Evolutionary conservation across 2,797 vertebrate species (phyloP).

Genomic region (Antrozous pallidus): DNA sequence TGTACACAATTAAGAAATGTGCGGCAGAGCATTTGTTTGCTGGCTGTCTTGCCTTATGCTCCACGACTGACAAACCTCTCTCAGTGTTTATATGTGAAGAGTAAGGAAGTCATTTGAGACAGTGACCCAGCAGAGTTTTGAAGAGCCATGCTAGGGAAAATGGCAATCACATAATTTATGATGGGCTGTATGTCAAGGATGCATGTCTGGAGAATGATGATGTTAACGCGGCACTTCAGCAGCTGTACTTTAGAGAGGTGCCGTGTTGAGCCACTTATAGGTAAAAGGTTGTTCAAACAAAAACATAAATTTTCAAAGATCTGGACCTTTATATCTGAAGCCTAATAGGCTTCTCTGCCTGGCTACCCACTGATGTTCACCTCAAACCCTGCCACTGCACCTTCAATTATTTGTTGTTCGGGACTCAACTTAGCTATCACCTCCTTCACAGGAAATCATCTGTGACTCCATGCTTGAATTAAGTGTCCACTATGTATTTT

Average conservation of each 20-base stretch:
- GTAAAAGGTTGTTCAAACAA: not conserved
- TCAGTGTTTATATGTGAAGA: not conserved
- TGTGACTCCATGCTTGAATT: not conserved
- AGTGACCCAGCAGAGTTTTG: not conserved
- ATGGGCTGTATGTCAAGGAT: not conserved
- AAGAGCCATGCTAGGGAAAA: not conserved
- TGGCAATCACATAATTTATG: not conserved
- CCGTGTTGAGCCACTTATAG: not conserved
- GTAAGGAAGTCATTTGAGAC: not conserved
- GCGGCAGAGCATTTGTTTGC: not conserved
- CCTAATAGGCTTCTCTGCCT: not conserved
- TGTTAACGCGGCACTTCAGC: not conserved
- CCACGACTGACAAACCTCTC: not conserved
- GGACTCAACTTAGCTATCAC: not conserved
- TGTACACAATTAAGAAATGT: not conserved
- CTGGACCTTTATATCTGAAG: not conserved
- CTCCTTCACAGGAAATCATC: not conserved
- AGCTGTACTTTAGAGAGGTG: not conserved
- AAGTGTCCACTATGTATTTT: not conserved
- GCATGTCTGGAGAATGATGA: not conserved
- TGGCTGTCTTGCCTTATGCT: not conserved
- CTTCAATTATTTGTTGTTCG: not conserved
- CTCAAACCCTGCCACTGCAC: not conserved
- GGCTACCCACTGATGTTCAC: not conserved
- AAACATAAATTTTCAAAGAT: constrained; percentile 21